Evolutionary conservation across 2,797 vertebrate genomes (phyloP).

Genomic region (Eurystomus glaucurus): DNA sequence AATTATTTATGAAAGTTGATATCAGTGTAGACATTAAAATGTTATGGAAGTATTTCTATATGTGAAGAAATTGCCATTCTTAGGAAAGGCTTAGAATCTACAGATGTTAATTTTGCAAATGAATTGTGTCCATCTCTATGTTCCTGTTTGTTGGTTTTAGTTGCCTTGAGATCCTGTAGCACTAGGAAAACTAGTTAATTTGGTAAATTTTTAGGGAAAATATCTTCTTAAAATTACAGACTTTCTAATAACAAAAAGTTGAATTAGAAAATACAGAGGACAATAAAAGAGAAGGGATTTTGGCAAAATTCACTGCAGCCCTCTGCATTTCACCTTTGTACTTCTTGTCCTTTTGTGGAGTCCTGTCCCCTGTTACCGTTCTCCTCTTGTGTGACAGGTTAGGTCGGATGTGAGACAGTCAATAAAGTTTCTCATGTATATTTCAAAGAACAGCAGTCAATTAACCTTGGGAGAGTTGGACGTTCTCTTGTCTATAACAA

Average conservation of each 20-base stretch:
- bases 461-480: conserved; percentile 79
- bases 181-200: neutral
- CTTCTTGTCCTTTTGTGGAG: conserved; percentile 42
- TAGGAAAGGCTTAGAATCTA: neutral
- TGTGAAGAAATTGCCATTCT: neutral
- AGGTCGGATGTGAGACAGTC: conserved; percentile 69
- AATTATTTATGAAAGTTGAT: neutral
- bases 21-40: neutral
- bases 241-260: neutral
- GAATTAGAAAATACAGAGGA: neutral
- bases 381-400: conserved; percentile 69
- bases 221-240: neutral
- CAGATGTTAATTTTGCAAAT: neutral
- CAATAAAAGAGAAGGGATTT: neutral
- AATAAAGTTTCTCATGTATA: conserved; percentile 78
- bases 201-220: neutral
- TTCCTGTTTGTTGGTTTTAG: neutral
- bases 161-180: neutral
- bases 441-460: conserved; percentile 81
- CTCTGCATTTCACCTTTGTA: conserved; percentile 66
- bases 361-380: conserved; percentile 41
- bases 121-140: neutral
- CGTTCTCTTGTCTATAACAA: conserved; percentile 61
- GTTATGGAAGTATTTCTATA: neutral
- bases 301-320: neutral